Base-by-base conservation (phyloP, 2,113 vertebrate genomes). In the Copsychus sechellarum region DNA sequence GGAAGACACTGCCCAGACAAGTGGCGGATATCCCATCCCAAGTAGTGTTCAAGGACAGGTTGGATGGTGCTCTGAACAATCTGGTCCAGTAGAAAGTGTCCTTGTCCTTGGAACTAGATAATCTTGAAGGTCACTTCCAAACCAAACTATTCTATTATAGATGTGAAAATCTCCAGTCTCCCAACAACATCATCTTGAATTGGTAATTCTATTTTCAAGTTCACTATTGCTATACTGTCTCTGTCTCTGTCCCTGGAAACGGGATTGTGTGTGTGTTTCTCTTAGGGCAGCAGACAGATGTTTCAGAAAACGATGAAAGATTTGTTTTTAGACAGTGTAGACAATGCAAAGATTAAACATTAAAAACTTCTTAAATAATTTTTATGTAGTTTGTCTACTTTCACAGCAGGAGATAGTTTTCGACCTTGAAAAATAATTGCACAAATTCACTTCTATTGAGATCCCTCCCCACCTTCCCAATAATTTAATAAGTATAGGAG, bases 361-460 rank as follows among this genome's bases (percentile, higher is more conserved):
- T 60, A 56, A 70, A 71, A 86, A 64, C 6, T 29, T 58, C 7
- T 38, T 24, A 48, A 60, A 28, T 64, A n/a, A 71, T 94, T 95
- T 93, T 64, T 51, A 16, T 36, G 45, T 73, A 19, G 25, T 94
- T 78, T 92, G 17, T 34, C 25, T 62, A 2, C 42, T 86, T 94
- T 71, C 47, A 34, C 2, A 4, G 48, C 12, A 7, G 61, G 43
- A 81, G 38, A 29, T 8, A 20, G 36, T 36, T 95, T 94, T 79
- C 87, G 86, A 96, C 89, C 92, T 95, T 96, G 94, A 91, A 91
- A 91, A 36, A 76, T 93, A 87, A 89, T 89, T 93, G 65, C 18
- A 33, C 11, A 84, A 81, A 79, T 91, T 89, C 7, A 2, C 25
- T 84, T 81, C 43, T 78, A 1, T 88, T 81, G 71, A 57, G 64